These are phyloP conservation scores for Zingel zingel DNA, from an alignment of 2,113 vertebrate species.

Conservation along the genomic window DNA sequence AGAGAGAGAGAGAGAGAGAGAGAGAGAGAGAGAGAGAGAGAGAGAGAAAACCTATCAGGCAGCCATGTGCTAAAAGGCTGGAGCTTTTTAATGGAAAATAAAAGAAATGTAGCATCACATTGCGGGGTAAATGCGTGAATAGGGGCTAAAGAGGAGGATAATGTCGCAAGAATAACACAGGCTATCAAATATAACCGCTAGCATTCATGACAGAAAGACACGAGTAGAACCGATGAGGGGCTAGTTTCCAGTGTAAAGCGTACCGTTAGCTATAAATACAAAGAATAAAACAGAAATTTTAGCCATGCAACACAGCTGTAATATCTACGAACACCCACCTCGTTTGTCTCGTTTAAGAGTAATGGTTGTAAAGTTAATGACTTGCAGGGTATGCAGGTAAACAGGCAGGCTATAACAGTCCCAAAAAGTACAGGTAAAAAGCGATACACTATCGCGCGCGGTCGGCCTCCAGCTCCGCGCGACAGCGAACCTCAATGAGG, in stretches of 20 bases:
- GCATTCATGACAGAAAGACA: slow-evolving; percentile 3
- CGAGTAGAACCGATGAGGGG: neutral
- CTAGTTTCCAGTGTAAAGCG: slow-evolving; percentile 7
- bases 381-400: slow-evolving; percentile 12
- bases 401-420: slow-evolving; percentile 53
- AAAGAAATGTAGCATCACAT: slow-evolving; percentile 50
- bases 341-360: slow-evolving; percentile 64
- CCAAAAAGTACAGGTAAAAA: slow-evolving; percentile 52
- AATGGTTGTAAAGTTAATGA: slow-evolving; percentile 68
- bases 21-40: neutral
- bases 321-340: slow-evolving; percentile 73
- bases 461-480: slow-evolving; percentile 62
- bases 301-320: neutral
- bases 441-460: slow-evolving; percentile 26
- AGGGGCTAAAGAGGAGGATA: neutral
- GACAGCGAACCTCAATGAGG: slow-evolving; percentile 39
- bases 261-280: neutral
- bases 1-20: slow-evolving; percentile 2
- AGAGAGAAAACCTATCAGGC: slow-evolving; percentile 65
- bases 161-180: slow-evolving; percentile 22
- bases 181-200: slow-evolving; percentile 40
- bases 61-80: slow-evolving; percentile 87
- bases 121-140: neutral
- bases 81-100: slow-evolving; percentile 84
- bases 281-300: neutral